Evolutionary conservation across 2,113 vertebrate species (phyloP), one percentile per base, ranked within the genome.

Genomic region (Pelecanoides urinatrix): DNA sequence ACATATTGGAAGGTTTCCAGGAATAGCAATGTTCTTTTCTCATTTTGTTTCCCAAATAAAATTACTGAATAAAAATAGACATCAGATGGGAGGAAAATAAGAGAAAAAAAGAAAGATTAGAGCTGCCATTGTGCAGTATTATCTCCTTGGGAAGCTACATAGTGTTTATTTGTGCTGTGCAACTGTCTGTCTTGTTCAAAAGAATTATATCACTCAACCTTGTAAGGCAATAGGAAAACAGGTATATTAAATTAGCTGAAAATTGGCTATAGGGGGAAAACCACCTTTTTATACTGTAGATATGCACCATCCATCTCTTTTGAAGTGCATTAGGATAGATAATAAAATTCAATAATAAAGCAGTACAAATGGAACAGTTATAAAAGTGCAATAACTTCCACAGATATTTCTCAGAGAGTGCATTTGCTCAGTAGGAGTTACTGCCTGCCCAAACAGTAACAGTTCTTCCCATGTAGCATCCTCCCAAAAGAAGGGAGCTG

Each of bases 281-380:
- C 1, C 49, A 63, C 29, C 11, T 62, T 55, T 79, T 84, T 68
- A 42, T 87, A 5, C 21, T n/a, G n/a, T 16, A 55, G 66, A 52
- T 95, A n/a, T 19, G 29, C 56, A 36, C 15, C 74, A 96, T 86
- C 56, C 75, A 65, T 88, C 74, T 85, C 59, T 84, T 81, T 30
- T 36, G 75, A 80, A 85, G 45, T 2, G 2, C 16, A 32, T 86
- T 73, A 55, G 52, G 59, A 42, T 15, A 67, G 81, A 49, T 63
- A 90, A 93, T 84, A 93, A 97, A 96, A 94, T 32, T 56, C 61
- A 89, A 9, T 49, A 65, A 85, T 84, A 87, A 85, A 96, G 26
- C 61, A 53, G 17, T 53, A 61, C 65, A 92, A 93, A 92, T 34
- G 34, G 62, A 87, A 72, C 65, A 45, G 76, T 53, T 87, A 49